Percentiles rank a stretch among this genome's conserved stretches.
Conservation (phyloP, 2,888 invertebrate genomes). For the Bedellia somnulentella region DNA sequence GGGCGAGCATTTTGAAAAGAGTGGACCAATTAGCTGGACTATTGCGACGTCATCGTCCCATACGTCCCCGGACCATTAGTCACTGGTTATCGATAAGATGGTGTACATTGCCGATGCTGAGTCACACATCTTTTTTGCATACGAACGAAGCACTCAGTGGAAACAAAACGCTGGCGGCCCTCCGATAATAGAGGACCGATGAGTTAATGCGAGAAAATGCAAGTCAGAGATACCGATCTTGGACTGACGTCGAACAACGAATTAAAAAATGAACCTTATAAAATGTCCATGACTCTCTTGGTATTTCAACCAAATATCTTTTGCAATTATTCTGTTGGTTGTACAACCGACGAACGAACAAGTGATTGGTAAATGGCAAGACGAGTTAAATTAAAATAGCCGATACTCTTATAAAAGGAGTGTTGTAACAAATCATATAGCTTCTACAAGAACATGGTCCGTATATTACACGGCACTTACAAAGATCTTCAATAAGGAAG, state of each 20-base stretch:
- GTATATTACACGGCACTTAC: too few relatives aligned
- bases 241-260: conserved; percentile 9
- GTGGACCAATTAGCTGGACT: conserved; percentile 25
- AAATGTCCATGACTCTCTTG: too few relatives aligned
- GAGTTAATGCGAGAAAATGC: conserved; percentile 14
- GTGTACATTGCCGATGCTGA: conserved; percentile 19
- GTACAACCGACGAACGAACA: too few relatives aligned
- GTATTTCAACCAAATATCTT: too few relatives aligned
- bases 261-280: neutral
- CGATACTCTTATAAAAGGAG: too few relatives aligned
- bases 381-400: too few relatives aligned
- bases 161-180: conserved; percentile 17
- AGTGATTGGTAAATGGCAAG: too few relatives aligned
- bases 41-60: conserved; percentile 28
- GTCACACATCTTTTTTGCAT: conserved; percentile 33
- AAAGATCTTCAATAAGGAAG: too few relatives aligned
- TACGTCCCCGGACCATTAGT: conserved; percentile 20
- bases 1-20: conserved; percentile 16
- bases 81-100: conserved; percentile 28
- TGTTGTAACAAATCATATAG: too few relatives aligned
- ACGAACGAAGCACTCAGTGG: conserved; percentile 12
- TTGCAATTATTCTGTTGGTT: too few relatives aligned
- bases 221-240: conserved; percentile 19
- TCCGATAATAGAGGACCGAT: conserved; percentile 16
- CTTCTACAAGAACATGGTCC: too few relatives aligned